Base-by-base conservation (phyloP, 2,113 vertebrate genomes). In the Sisor rabdophorus region DNA sequence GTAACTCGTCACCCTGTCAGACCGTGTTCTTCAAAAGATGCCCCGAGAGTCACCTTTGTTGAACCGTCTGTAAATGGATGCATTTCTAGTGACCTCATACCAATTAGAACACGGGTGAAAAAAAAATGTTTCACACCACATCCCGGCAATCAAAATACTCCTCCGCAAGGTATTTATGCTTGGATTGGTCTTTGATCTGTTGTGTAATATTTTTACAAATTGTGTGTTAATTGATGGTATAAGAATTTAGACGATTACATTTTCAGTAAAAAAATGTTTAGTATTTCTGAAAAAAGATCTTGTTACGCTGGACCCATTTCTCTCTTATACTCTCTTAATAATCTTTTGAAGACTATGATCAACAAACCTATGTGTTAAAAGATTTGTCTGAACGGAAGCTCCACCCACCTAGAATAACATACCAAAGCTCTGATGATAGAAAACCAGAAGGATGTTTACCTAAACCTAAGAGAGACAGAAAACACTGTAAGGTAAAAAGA, bases 31-130 rank as follows among this genome's bases (percentile, higher is more conserved):
- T 52, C 85, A 72, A 71, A 54, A 52, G 83, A 82, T 52, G 68
- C 75, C 59, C 81, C 85, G 9, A 86, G 88, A 78, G 88, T 89
- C 73, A 85, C 81, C 19, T 91, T 90, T 67, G 75, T 80, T 6
- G 86, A 84, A 28, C 85, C 74, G 1, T 78, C 52, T 4, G 53
- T 79, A 4, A 87, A 85, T 73, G 84, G 83, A 77, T 47, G 8
- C 60, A 56, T n/a, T 71, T n/a, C 75, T 84, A 12, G 84, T 26
- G 80, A 85, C 1, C 50, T 84, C 48, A 83, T 67, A 70, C 84
- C 55, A 44, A 26, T 16, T n/a, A 78, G 80, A 50, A 81, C 81
- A 15, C 26, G 32, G 58, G 85, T 82, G 0, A 81, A 80, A 15
- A 81, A 80, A 15, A 53, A 79, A 17, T 56, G 81, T 84, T 90